Evolutionary conservation across 2,888 invertebrate genomes (phyloP), one percentile per base, ranked within the genome.

Genomic region (Leptodirus hochenwartii): DNA sequence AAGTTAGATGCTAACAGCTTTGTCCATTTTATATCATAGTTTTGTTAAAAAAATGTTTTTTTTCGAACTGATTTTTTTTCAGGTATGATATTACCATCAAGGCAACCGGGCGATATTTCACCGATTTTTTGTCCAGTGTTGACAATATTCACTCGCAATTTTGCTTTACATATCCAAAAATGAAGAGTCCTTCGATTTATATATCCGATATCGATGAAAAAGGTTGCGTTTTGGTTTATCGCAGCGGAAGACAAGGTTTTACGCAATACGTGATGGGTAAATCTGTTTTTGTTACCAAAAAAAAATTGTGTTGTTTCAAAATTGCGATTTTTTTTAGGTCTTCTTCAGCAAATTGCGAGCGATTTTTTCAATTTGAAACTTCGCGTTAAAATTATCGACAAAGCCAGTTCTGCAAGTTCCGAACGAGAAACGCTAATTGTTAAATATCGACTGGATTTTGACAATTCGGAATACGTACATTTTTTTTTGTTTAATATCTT

Each of bases 101-200:
- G 33, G 78, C 85, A 1, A 82, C 87, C 0, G 90, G 90, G 1
- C 66, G 90, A 17, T 77, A 80, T 51, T 90, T 85, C 56, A 77
- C 85, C 43, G 88, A 90, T 42, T 90, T 90, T 49, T 63, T 90
- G 31, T 78, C 84, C 49, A 87, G 79, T 8, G 84, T 90, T 30
- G 90, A 91, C 55, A 88, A 84, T 49, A 78, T 91, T 36, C 90
- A 90, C 50, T 71, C 84, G 43, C 81, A 84, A 44, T 88, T 90
- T 73, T 64, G 84, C 33, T 85, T 87, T 53, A 84, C 88, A 4
- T 91, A 88, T 52, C 90, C 88, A 0, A 80, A 81, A 54, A 85
- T 93, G 82, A 79, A 81, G 45, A 84, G 84, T 36, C 91, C 91
- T 0, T 85, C 85, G 27, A 90, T 91, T 78, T 85, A 85, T 52